phyloP scores from a whole-genome alignment of 2,113 vertebrate genomes.

The Alaudala cheleensis region DNA sequence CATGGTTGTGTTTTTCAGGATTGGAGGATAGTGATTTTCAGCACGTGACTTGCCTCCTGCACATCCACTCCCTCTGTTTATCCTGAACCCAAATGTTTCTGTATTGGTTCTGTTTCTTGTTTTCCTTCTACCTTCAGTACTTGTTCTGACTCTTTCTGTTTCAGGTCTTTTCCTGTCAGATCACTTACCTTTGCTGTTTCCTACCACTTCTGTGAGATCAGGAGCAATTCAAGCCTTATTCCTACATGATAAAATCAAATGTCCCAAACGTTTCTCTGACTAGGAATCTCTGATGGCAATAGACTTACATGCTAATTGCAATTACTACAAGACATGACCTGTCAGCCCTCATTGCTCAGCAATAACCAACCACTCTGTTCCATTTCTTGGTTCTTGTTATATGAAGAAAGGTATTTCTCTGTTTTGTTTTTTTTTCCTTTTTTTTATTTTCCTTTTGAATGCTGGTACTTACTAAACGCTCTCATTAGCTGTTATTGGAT shows the following conservation, averaged over 20 bases:
- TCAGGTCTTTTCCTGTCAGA: background rate
- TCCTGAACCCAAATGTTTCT: background rate
- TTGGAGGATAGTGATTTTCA: background rate
- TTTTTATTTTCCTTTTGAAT: background rate
- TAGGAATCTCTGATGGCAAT: background rate
- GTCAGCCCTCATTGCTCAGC: background rate
- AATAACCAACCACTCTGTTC: background rate
- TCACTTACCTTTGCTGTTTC: background rate
- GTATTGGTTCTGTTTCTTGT: background rate
- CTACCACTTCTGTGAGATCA: background rate
- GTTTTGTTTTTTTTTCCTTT: rapidly evolving
- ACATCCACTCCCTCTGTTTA: rapidly evolving
- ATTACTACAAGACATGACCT: background rate
- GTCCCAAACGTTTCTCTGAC: background rate
- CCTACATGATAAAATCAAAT: background rate
- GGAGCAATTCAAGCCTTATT: background rate
- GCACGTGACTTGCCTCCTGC: background rate
- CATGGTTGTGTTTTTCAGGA: background rate
- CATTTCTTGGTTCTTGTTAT: background rate
- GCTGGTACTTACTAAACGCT: background rate
- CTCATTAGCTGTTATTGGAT: background rate
- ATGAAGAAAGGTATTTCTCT: background rate
- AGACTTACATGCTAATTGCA: background rate
- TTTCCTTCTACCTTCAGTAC: background rate
- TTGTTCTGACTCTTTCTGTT: background rate